phyloP scores from a whole-genome alignment of 2,888 invertebrate species.

The Pyrrhia umbra region DNA sequence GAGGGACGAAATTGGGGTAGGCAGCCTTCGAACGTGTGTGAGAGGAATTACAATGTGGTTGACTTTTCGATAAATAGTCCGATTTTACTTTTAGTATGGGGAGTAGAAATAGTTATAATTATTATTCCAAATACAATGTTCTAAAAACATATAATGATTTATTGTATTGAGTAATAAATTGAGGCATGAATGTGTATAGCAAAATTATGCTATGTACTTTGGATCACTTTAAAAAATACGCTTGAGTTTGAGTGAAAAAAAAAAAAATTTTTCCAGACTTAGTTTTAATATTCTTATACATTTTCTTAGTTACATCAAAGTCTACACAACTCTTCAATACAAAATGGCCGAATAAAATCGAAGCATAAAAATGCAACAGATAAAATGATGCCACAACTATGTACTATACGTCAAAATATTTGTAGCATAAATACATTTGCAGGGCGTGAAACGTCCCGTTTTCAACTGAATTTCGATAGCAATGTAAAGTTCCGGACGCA shows the following conservation, averaged over 20 bases:
- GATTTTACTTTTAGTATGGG: slow-evolving; percentile 1
- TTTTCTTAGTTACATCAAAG: neutral
- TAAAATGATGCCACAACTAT: slow-evolving; percentile 35
- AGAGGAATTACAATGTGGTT: slow-evolving; percentile 47
- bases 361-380: slow-evolving; percentile 39
- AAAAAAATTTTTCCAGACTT: neutral
- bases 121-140: too few relatives aligned
- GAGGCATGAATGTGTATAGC: too few relatives aligned
- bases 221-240: too few relatives aligned
- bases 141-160: too few relatives aligned
- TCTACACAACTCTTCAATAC: neutral
- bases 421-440: slow-evolving; percentile 45
- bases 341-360: slow-evolving; percentile 40
- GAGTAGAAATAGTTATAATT: slow-evolving; percentile 5
- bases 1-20: slow-evolving; percentile 43
- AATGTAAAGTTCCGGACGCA: slow-evolving; percentile 34
- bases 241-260: too few relatives aligned
- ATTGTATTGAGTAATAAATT: too few relatives aligned
- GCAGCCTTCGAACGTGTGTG: slow-evolving; percentile 34
- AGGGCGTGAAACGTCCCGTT: slow-evolving; percentile 42
- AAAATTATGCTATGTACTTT: too few relatives aligned
- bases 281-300: neutral
- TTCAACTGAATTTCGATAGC: slow-evolving; percentile 50
- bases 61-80: slow-evolving; percentile 39
- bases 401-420: slow-evolving; percentile 47